Percentiles rank a stretch among this genome's conserved stretches.
phyloP scores from a whole-genome alignment of 1,140 invertebrate species.

The Drosophila biarmipes region DNA sequence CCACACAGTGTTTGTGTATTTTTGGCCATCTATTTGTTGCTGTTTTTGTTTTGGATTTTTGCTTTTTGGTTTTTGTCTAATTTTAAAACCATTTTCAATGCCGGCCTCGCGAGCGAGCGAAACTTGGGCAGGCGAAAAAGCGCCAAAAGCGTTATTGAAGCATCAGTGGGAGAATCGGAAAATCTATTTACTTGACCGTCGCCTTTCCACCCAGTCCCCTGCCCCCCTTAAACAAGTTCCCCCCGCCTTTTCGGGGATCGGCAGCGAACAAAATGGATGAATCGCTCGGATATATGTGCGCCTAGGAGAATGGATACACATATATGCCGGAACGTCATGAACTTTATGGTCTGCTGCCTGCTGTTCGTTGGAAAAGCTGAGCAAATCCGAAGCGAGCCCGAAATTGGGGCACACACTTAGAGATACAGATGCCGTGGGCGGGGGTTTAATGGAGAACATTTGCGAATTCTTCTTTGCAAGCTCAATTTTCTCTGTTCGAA shows the following conservation, averaged over 20 bases:
- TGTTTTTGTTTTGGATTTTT: constrained; percentile 57
- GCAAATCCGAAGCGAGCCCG: constrained; percentile 10
- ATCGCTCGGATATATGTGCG: constrained; percentile 7
- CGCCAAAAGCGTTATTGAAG: constrained; percentile 47
- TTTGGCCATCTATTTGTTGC: constrained; percentile 56
- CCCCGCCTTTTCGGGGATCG: constrained; percentile 1
- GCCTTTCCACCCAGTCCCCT: background rate
- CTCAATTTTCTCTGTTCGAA: background rate
- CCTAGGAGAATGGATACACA: constrained; percentile 5
- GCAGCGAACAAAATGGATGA: constrained; percentile 8
- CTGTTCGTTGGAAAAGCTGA: constrained; percentile 57
- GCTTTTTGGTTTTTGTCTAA: constrained; percentile 64
- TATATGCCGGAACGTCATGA: constrained; percentile 54
- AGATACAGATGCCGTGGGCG: constrained; percentile 4
- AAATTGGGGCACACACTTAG: constrained; percentile 28
- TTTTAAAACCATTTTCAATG: constrained; percentile 78
- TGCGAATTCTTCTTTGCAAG: background rate
- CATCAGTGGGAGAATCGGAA: constrained; percentile 49
- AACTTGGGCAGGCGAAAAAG: constrained; percentile 44
- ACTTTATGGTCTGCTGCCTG: constrained; percentile 62
- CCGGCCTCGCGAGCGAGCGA: constrained; percentile 67
- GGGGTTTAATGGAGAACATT: constrained; percentile 4
- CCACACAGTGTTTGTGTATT: constrained; percentile 44
- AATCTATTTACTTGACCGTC: constrained; percentile 63
- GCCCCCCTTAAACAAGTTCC: background rate